These are phyloP conservation scores for Panthera uncia DNA, from an alignment of 2,113 vertebrate species.

Conservation along the genomic window DNA sequence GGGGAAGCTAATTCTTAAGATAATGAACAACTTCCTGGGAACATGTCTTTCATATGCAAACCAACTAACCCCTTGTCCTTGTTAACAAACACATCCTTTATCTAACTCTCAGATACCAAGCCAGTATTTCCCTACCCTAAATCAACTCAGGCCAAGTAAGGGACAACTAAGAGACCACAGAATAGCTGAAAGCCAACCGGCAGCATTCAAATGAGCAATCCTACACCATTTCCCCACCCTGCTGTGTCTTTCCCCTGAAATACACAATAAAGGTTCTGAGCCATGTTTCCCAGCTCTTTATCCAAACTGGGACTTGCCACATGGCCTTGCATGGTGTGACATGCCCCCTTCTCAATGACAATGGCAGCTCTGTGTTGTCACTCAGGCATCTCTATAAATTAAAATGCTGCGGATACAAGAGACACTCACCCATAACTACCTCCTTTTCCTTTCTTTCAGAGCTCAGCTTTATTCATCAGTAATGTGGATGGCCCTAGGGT, in stretches of 20 bases:
- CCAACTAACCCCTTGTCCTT: neutral
- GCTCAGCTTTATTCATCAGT: neutral
- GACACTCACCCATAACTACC: neutral
- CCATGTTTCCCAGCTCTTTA: neutral
- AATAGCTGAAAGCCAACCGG: neutral
- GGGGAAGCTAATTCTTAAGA: neutral
- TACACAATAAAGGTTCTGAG: neutral
- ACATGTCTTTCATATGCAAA: neutral
- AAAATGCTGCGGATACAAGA: neutral
- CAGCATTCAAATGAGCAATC: neutral
- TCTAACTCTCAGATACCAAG: neutral
- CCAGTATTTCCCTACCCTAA: neutral
- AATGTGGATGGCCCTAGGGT: neutral
- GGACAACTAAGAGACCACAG: neutral
- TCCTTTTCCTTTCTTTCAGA: neutral
- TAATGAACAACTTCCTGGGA: neutral
- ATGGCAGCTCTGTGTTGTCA: neutral
- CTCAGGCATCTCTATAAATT: neutral
- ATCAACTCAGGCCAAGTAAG: neutral
- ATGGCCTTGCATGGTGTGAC: neutral
- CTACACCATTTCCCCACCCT: too few relatives aligned
- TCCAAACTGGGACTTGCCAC: neutral
- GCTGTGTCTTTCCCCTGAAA: neutral
- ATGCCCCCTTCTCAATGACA: neutral
- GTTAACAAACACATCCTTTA: neutral